phyloP scores from a whole-genome alignment of 2,888 invertebrate genomes.

The Folsomia manolachei region DNA sequence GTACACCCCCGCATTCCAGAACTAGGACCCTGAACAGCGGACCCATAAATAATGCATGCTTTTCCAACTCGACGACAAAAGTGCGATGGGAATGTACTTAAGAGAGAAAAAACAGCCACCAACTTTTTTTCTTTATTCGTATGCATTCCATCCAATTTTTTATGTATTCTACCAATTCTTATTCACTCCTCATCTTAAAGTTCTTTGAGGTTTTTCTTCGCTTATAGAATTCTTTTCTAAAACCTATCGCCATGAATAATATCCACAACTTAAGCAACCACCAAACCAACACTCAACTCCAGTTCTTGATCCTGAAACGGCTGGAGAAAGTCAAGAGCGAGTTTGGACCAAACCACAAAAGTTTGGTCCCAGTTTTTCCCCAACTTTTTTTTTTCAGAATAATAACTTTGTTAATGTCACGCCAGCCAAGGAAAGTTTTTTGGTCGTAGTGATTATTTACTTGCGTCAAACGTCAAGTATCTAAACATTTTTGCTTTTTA shows the following conservation, averaged over 20 bases:
- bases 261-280: neutral
- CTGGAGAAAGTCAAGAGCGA: neutral
- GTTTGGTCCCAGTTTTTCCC: neutral
- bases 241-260: neutral
- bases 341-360: neutral
- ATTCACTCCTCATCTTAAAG: neutral
- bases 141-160: neutral
- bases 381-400: neutral
- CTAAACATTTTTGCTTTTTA: neutral
- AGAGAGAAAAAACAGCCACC: neutral
- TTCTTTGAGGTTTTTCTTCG: too few species aligned
- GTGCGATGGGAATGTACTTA: neutral
- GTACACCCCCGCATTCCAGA: neutral
- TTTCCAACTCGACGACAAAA: neutral
- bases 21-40: neutral
- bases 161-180: neutral
- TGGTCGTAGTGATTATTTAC: neutral
- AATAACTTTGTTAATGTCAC: neutral
- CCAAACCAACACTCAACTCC: neutral
- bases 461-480: neutral
- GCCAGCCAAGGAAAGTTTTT: too few species aligned
- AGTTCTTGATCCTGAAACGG: neutral
- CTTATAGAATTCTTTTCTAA: too few species aligned
- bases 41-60: neutral
- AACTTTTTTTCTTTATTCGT: neutral